Evolutionary conservation across 2,113 vertebrate genomes (phyloP).

Genomic region (Apus apus): DNA sequence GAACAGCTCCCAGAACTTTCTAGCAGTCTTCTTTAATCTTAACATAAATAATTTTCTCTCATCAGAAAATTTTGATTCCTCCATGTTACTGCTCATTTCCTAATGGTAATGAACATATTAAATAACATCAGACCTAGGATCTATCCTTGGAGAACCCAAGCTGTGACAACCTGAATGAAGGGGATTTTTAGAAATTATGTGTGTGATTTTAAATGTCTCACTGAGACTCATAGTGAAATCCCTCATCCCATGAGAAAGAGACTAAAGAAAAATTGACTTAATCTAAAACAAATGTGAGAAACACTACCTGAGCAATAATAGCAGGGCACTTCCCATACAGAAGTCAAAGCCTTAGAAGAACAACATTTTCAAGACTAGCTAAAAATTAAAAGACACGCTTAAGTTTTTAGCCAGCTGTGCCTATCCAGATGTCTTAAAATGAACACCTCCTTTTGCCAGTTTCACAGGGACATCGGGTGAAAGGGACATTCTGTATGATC

Average conservation of each 20-base stretch:
- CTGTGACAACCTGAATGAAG: neutral
- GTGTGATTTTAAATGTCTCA: slow-evolving; percentile 1
- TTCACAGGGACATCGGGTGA: fast-evolving
- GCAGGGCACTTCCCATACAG: neutral
- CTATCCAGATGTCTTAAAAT: neutral
- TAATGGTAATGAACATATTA: neutral
- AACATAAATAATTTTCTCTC: neutral
- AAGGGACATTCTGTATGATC: neutral
- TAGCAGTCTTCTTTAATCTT: neutral
- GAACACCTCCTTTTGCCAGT: neutral
- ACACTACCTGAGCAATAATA: neutral
- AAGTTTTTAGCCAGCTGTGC: neutral
- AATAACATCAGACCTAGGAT: neutral
- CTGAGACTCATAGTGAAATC: neutral
- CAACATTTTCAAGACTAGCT: neutral
- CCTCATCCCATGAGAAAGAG: neutral
- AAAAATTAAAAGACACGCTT: neutral
- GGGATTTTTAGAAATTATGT: neutral
- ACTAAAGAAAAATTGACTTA: slow-evolving; percentile 19
- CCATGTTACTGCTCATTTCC: neutral
- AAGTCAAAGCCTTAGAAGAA: neutral
- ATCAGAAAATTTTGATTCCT: neutral
- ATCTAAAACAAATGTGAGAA: slow-evolving; percentile 26
- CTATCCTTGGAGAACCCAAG: neutral
- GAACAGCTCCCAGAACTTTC: neutral